phyloP scores from a whole-genome alignment of 1,140 invertebrate species.

The Zaprionus lachaisei region DNA sequence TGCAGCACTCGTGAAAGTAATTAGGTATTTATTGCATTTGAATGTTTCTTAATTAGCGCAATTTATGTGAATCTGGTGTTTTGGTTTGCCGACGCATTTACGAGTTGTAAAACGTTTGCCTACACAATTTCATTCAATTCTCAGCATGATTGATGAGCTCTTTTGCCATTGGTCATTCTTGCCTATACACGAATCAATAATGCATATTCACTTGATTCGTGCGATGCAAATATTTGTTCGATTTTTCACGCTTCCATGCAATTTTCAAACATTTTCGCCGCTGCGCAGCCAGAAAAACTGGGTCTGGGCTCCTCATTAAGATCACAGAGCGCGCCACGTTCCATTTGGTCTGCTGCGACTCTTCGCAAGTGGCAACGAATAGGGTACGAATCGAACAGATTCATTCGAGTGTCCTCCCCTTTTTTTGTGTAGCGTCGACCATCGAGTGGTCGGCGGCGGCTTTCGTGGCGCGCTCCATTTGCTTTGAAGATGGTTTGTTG shows the following conservation, averaged over 20 bases:
- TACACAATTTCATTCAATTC: constrained; percentile 65
- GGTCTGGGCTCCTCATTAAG: constrained; percentile 65
- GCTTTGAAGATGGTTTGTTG: constrained; percentile 80
- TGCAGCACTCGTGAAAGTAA: constrained; percentile 54
- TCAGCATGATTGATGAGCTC: constrained; percentile 69
- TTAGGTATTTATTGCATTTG: constrained; percentile 54
- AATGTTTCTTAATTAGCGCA: constrained; percentile 54
- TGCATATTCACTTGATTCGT: constrained; percentile 49
- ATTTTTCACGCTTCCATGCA: constrained; percentile 81
- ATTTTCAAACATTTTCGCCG: constrained; percentile 65
- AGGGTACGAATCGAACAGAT: constrained; percentile 30
- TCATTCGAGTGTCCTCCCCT: constrained; percentile 30
- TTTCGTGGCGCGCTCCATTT: constrained; percentile 74
- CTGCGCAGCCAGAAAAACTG: constrained; percentile 24
- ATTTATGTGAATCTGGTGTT: constrained; percentile 54
- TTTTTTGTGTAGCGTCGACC: constrained; percentile 21
- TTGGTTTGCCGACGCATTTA: constrained; percentile 53
- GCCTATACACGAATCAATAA: constrained; percentile 61
- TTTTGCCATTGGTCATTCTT: constrained; percentile 1
- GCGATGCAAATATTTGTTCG: constrained; percentile 66
- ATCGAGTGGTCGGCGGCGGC: constrained; percentile 18
- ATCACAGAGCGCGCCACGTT: constrained; percentile 71
- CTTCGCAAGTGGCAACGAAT: constrained; percentile 27
- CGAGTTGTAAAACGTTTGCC: constrained; percentile 65
- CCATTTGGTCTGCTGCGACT: constrained; percentile 59